These are phyloP conservation scores for Carposina sasakii DNA, from an alignment of 1,140 invertebrate species.

Conservation along the genomic window DNA sequence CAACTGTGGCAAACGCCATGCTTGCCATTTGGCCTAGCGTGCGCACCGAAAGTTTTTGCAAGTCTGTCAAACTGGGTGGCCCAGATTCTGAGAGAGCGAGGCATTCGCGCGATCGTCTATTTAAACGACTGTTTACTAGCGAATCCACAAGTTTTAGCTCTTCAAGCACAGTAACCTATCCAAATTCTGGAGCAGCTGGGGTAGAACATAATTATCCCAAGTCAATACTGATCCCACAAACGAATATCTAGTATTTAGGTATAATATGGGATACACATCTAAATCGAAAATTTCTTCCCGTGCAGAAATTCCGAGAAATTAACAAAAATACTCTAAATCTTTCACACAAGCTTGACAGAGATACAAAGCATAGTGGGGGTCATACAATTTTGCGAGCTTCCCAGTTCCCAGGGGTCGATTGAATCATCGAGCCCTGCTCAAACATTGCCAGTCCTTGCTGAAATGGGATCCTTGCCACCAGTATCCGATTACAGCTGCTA, in stretches of 20 bases:
- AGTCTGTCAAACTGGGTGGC: background rate
- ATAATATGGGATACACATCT: background rate
- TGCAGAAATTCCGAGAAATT: background rate
- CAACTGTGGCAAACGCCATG: background rate
- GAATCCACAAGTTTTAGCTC: background rate
- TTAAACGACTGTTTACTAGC: background rate
- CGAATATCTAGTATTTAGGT: background rate
- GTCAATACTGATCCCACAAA: background rate
- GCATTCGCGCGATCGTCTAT: background rate
- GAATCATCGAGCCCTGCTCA: constrained; percentile 1
- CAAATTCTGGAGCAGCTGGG: constrained; percentile 7
- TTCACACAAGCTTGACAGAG: background rate
- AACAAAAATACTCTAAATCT: background rate
- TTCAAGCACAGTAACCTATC: background rate
- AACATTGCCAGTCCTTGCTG: background rate
- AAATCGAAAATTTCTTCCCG: constrained; percentile 1
- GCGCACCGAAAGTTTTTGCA: background rate
- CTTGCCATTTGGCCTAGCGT: constrained; percentile 1
- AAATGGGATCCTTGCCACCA: background rate
- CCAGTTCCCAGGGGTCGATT: background rate
- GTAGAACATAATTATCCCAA: constrained; percentile 12
- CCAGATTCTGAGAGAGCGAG: background rate
- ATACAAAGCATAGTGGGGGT: constrained; percentile 1
- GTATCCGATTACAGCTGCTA: background rate
- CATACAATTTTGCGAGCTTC: background rate